Evolutionary conservation across 1,140 invertebrate species (phyloP), one percentile per base, ranked within the genome.

Genomic region (Diorhabda carinulata): DNA sequence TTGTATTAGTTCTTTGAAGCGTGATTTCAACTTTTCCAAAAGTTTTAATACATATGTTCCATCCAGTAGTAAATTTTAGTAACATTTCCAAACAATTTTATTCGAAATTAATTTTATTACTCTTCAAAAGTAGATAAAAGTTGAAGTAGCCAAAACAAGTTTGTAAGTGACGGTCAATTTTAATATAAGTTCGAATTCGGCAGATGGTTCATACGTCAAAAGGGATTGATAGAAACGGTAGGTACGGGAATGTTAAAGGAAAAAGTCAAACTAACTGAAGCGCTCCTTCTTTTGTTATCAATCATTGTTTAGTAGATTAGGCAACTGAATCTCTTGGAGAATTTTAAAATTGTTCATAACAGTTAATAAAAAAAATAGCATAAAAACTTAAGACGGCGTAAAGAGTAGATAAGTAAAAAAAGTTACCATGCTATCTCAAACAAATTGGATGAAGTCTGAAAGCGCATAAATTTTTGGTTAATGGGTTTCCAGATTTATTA

Each of bases 221-320:
- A 52, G 10, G 9, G 60, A 44, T 57, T 52, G 45, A 62, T 52
- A 41, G 43, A 43, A 68, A 61, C 25, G 47, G 70, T 47, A 64
- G 47, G 47, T 69, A 45, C 40, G 47, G 61, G 63, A 57, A 66
- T 8, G 47, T 52, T 62, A n/a, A 44, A 63, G 52, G 61, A 57
- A 70, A 59, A 64, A 70, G 65, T 43, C 62, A 73, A 71, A 71
- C 64, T 69, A 69, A 71, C 58, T 72, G 67, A 73, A 73, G 62
- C 67, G 65, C 64, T 52, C 45, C n/a, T 56, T 5, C 42, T 66
- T 70, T 69, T 69, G 60, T 69, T 62, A 44, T 43, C 60, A 57
- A 65, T n/a, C 25, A 25, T 25, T 25, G 25, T 25, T 25, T 25
- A 25, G 25, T 25, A 25, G 25, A 25, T 25, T 25, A 25, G 25